phyloP scores from a whole-genome alignment of 2,113 vertebrate species.

The Corythoichthys intestinalis region DNA sequence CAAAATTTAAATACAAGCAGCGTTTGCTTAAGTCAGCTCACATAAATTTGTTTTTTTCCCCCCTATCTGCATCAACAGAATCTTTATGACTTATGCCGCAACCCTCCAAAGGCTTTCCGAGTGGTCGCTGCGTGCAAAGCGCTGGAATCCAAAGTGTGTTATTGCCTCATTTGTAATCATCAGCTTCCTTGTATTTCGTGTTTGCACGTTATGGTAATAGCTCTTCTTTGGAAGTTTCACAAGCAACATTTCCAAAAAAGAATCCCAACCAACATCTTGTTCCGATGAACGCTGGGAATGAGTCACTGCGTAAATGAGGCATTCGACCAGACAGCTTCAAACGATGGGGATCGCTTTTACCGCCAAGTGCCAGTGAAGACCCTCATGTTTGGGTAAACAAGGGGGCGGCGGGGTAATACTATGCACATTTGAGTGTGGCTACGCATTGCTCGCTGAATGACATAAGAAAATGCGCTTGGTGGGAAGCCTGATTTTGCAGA shows the following conservation, averaged over 20 bases:
- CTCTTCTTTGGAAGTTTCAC: constrained; percentile 15
- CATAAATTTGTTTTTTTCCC: constrained; percentile 42
- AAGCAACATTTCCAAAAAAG: constrained; percentile 8
- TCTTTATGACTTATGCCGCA: constrained; percentile 25
- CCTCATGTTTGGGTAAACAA: constrained; percentile 56
- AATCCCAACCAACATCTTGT: constrained; percentile 13
- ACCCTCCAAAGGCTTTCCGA: constrained; percentile 21
- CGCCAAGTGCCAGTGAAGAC: constrained; percentile 38
- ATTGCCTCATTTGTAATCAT: constrained; percentile 29
- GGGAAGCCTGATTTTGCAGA: too few species aligned
- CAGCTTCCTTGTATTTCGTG: not conserved
- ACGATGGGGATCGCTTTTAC: constrained; percentile 22
- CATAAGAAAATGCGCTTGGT: too few species aligned
- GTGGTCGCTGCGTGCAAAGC: not conserved
- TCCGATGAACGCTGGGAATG: constrained; percentile 4
- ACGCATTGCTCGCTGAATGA: constrained; percentile 23
- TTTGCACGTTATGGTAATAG: constrained; percentile 11
- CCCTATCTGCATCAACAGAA: constrained; percentile 8
- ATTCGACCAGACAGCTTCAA: constrained; percentile 30
- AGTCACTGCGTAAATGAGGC: constrained; percentile 21
- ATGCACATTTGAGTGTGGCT: constrained; percentile 57
- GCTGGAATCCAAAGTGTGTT: constrained; percentile 8
- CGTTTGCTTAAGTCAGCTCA: constrained; percentile 25
- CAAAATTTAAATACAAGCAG: constrained; percentile 42
- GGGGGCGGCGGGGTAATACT: too few species aligned